Evolutionary conservation across 1,140 invertebrate genomes (phyloP).

Genomic region (Danaus plexippus): DNA sequence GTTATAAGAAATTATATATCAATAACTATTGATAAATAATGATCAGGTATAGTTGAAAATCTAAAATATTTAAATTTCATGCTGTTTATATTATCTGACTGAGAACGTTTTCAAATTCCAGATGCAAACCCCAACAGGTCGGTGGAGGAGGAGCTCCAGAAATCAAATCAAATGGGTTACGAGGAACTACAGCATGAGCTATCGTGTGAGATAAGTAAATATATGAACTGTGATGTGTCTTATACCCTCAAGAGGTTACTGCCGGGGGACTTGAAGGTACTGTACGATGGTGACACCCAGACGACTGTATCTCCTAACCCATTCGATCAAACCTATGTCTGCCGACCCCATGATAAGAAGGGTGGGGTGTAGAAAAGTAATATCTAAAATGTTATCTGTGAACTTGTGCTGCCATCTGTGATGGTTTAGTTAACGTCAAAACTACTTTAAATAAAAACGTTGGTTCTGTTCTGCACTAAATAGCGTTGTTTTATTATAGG

Average conservation of each 20-base stretch:
- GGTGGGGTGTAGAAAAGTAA: too few species aligned
- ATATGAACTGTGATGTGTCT: constrained; percentile 83
- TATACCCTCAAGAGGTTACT: constrained; percentile 89
- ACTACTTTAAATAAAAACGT: too few species aligned
- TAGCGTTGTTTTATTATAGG: too few species aligned
- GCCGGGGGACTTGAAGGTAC: constrained; percentile 86
- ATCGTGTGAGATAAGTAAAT: constrained; percentile 80
- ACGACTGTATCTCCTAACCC: constrained; percentile 76
- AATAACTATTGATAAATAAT: too few species aligned
- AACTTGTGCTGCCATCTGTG: too few species aligned
- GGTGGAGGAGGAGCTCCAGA: constrained; percentile 49
- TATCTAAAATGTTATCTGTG: too few species aligned
- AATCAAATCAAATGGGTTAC: constrained; percentile 41
- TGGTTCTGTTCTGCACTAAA: too few species aligned
- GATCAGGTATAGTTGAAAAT: too few species aligned
- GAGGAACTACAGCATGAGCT: constrained; percentile 73
- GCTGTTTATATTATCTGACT: too few species aligned
- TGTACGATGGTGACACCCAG: constrained; percentile 75
- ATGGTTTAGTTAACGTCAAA: too few species aligned
- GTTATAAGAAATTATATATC: too few species aligned
- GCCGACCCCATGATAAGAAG: constrained; percentile 78
- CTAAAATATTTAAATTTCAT: too few species aligned
- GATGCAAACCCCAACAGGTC: constrained; percentile 60
- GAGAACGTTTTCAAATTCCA: constrained; percentile 21
- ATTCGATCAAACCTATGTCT: constrained; percentile 76